phyloP scores from a whole-genome alignment of 2,113 vertebrate genomes.

The Cyprinodon variegatus region DNA sequence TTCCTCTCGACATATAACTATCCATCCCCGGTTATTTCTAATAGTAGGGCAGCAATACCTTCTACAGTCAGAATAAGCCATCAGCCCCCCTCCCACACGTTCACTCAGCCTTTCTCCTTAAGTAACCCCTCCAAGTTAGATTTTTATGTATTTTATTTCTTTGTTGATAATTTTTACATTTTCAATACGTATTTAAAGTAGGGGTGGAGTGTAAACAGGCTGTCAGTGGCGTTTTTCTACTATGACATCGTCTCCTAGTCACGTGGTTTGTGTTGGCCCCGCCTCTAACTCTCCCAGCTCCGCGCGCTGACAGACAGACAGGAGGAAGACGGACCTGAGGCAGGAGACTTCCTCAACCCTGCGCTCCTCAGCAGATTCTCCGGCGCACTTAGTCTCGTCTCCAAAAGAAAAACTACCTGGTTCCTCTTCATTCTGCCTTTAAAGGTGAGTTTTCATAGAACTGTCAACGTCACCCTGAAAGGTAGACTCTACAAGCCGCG shows the following conservation, averaged over 20 bases:
- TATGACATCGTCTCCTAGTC: neutral
- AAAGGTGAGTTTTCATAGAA: neutral
- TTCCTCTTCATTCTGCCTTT: neutral
- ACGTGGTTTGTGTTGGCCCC: slow-evolving; percentile 22
- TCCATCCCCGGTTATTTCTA: too few species aligned
- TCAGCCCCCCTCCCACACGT: too few species aligned
- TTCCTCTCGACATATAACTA: too few species aligned
- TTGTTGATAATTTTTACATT: neutral
- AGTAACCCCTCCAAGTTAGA: too few species aligned
- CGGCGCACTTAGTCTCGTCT: slow-evolving; percentile 43
- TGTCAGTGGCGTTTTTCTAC: neutral
- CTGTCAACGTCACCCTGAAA: neutral
- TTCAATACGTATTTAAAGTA: neutral
- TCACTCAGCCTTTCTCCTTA: too few species aligned
- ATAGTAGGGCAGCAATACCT: too few species aligned
- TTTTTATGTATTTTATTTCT: too few species aligned
- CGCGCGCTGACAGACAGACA: neutral
- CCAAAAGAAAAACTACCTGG: neutral
- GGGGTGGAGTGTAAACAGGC: neutral
- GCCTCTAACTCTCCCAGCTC: neutral
- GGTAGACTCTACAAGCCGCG: neutral
- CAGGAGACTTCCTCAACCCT: slow-evolving; percentile 38
- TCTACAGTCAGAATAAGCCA: too few species aligned
- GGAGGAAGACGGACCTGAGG: slow-evolving; percentile 38
- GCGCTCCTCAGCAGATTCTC: neutral